Evolutionary conservation across 2,113 vertebrate species (phyloP).

Genomic region (Trematomus loennbergii): DNA sequence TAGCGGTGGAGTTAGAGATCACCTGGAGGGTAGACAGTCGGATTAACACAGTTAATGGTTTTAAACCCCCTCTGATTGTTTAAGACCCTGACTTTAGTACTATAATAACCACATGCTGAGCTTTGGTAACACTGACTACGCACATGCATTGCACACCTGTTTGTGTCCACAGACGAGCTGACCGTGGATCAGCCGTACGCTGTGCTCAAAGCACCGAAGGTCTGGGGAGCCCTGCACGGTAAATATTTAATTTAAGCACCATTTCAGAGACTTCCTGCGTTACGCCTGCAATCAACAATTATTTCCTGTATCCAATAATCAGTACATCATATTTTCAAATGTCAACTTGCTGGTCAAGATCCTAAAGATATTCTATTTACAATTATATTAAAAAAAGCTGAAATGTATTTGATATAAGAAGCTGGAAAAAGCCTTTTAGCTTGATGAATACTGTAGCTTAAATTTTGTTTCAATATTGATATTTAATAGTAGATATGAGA

Average conservation of each 20-base stretch:
- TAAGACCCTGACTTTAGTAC: slow-evolving; percentile 14
- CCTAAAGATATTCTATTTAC: background rate
- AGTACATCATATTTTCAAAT: background rate
- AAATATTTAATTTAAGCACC: background rate
- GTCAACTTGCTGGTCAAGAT: background rate
- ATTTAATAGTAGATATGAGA: background rate
- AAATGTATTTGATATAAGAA: background rate
- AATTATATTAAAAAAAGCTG: background rate
- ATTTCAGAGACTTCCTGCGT: background rate
- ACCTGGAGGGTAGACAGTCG: background rate
- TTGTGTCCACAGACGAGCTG: slow-evolving; percentile 86
- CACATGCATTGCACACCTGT: background rate
- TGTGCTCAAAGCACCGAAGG: slow-evolving; percentile 87
- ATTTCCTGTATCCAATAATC: background rate
- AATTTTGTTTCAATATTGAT: background rate
- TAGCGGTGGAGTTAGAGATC: background rate
- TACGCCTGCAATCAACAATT: background rate
- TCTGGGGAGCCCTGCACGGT: slow-evolving; percentile 97
- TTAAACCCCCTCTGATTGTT: slow-evolving; percentile 5
- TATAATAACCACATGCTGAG: background rate
- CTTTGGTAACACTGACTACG: background rate
- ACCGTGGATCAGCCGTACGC: slow-evolving; percentile 83
- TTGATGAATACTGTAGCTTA: background rate
- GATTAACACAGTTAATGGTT: slow-evolving; percentile 23
- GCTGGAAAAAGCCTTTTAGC: background rate